Conservation (phyloP, 2,797 vertebrate genomes). For the Mallotus villosus region DNA sequence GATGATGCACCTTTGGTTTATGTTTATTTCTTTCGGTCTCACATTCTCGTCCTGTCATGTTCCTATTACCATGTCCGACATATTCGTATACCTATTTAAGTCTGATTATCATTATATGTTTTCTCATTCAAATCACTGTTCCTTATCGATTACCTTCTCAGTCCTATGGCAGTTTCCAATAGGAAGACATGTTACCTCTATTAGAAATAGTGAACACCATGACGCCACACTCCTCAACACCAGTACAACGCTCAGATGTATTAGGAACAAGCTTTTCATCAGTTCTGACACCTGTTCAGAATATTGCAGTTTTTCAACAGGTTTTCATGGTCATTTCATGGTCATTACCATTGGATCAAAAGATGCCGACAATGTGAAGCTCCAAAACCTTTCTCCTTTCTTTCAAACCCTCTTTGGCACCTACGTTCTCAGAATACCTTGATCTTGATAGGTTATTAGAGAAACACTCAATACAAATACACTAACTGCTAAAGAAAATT, state of each 20-base stretch:
- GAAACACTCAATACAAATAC: not conserved
- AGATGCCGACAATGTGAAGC: not conserved
- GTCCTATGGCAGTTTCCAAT: not conserved
- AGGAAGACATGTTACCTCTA: not conserved
- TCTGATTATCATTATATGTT: too few species aligned
- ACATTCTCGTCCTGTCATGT: not conserved
- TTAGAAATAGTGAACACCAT: too few species aligned
- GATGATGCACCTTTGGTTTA: not conserved
- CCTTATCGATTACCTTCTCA: too few species aligned
- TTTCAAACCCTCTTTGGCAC: not conserved
- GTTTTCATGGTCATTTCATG: not conserved
- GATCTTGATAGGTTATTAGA: not conserved
- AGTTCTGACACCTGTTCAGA: too few species aligned
- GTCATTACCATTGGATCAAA: not conserved
- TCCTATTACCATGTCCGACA: too few species aligned
- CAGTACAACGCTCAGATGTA: constrained; percentile 4
- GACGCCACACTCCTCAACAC: constrained; percentile 15
- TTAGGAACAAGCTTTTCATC: not conserved
- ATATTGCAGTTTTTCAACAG: not conserved
- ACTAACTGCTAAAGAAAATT: not conserved
- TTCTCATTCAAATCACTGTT: too few species aligned
- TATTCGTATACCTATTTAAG: too few species aligned
- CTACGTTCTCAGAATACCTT: not conserved
- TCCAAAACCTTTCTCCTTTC: not conserved
- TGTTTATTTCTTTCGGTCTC: not conserved